Base-by-base conservation (phyloP, 1,140 invertebrate species). In the Neuroterus valhalla region DNA sequence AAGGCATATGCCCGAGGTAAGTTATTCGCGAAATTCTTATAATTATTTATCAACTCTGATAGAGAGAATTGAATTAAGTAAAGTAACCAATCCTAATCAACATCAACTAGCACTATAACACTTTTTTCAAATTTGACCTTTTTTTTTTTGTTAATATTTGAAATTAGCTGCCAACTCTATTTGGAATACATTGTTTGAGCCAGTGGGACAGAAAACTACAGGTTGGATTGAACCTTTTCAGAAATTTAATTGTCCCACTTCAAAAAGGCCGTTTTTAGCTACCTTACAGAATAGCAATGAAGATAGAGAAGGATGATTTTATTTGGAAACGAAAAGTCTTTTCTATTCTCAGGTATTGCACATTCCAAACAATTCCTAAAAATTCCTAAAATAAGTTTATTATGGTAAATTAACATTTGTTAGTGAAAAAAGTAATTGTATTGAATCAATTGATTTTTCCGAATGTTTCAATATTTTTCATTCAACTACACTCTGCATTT, bases 121-220 rank as follows among this genome's bases (percentile, higher is more conserved):
- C 31, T 38, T 8, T 38, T 38, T 38, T 38, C 8, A 38, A 38
- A 8, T 6, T 38, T 38, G 6, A 38, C 6, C 10, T 38, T 67
- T 70, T 67, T n/a, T 42, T 66, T 45, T 11, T 62, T 62, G 14
- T 38, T n/a, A 31, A 31, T 62, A 31, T 12, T 26, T 78, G 5
- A 38, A 85, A 83, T 43, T 82, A 90, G 93, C 87, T 77, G 90
- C 91, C 3, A 92, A 91, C 76, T 85, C 87, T 23, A 81, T 93
- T 5, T 94, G 92, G 93, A 94, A 93, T 83, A 94, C 92, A 79
- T 89, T 93, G 84, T 74, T 93, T 72, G 89, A 93, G 83, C 89
- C 91, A 45, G 86, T 89, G 1, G 88, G 88, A 3, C 44, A 81
- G 3, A 92, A 92, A 78, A 74, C 82, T 3, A 74, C 44, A 0